Evolutionary conservation across 2,888 invertebrate genomes (phyloP).

Genomic region (Conops quadrifasciatus): DNA sequence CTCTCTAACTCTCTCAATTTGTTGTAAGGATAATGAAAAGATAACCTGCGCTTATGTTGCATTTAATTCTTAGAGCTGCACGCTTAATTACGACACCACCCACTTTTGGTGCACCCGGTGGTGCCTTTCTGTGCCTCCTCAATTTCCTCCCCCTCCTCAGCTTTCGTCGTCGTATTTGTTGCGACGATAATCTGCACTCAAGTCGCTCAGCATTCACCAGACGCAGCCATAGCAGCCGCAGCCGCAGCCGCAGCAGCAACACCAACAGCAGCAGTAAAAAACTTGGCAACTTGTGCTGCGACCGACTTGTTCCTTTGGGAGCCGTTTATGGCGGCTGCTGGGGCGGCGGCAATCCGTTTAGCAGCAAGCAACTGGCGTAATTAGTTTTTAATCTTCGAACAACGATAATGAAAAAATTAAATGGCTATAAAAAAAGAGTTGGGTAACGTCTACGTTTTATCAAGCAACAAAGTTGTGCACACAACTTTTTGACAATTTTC

Average conservation of each 20-base stretch:
- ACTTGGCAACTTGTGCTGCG: background rate
- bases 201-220: background rate
- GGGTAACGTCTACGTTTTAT: background rate
- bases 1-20: background rate
- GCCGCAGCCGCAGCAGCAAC: background rate
- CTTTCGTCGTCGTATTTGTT: too few species aligned
- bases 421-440: background rate
- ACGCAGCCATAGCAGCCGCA: background rate
- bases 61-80: background rate
- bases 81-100: background rate
- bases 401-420: background rate
- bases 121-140: too few species aligned
- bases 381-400: constrained; percentile 2
- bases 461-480: too few species aligned
- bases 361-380: background rate
- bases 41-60: background rate
- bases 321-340: too few species aligned
- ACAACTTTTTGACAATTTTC: too few species aligned
- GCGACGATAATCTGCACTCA: background rate
- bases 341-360: too few species aligned
- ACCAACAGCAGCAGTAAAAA: too few species aligned
- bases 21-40: background rate
- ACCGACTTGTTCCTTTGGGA: background rate
- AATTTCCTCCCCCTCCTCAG: too few species aligned
- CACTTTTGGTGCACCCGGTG: too few species aligned